Conservation (phyloP, 2,797 vertebrate genomes). For the Morelia viridis region DNA sequence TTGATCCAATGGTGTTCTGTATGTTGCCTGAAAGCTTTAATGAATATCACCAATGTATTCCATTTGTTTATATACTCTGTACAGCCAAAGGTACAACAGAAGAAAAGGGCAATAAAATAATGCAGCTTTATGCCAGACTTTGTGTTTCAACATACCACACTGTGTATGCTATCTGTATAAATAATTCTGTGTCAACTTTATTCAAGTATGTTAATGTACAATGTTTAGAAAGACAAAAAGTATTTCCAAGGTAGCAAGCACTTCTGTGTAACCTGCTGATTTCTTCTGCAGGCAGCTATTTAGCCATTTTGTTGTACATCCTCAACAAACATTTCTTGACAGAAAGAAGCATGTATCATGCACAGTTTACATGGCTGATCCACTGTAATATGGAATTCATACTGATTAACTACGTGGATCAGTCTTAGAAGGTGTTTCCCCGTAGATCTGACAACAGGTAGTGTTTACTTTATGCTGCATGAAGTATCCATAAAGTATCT, state of each 20-base stretch:
- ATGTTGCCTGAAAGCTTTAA: not conserved
- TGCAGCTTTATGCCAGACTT: not conserved
- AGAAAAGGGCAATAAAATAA: not conserved
- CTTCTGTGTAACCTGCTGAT: conserved; percentile 51
- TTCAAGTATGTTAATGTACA: not conserved
- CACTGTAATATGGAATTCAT: conserved; percentile 58
- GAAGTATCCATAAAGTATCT: conserved; percentile 50
- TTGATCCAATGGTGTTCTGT: not conserved
- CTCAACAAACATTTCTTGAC: conserved; percentile 49
- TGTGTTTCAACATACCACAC: conserved; percentile 38
- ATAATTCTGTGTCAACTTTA: conserved; percentile 17
- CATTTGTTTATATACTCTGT: not conserved
- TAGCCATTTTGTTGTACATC: conserved; percentile 51
- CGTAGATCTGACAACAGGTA: conserved; percentile 46
- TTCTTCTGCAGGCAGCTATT: conserved; percentile 47
- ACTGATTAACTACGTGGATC: conserved; percentile 50
- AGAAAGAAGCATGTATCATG: conserved; percentile 33
- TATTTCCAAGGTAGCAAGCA: conserved; percentile 25
- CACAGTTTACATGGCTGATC: conserved; percentile 4
- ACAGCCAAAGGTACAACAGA: not conserved
- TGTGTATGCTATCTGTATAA: conserved; percentile 14
- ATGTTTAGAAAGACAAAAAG: conserved; percentile 17
- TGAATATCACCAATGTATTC: not conserved
- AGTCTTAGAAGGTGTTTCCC: conserved; percentile 49
- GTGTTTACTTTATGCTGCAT: conserved; percentile 53